Evolutionary conservation across 2,888 invertebrate genomes (phyloP).

Genomic region (Yponomeuta plumbellus): DNA sequence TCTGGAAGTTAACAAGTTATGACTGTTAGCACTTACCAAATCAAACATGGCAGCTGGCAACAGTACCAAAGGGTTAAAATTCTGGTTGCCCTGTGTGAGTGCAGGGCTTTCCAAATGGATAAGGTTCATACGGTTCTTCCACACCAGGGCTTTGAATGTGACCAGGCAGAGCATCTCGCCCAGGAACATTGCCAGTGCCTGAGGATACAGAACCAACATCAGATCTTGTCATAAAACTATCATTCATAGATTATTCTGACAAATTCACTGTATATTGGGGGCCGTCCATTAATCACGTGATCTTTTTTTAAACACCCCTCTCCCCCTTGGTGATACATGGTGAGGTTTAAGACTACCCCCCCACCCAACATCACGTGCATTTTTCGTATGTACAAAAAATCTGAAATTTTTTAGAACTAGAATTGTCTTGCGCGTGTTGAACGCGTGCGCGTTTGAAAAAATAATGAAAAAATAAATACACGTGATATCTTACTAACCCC

Average conservation of each 20-base stretch:
- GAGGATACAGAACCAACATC: conserved; percentile 32
- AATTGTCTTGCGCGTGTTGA: too few relatives aligned
- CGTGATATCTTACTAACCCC: too few relatives aligned
- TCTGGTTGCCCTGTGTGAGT: conserved; percentile 82
- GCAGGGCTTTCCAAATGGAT: conserved; percentile 57
- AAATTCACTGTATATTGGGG: too few relatives aligned
- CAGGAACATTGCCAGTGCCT: conserved; percentile 94
- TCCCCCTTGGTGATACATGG: too few relatives aligned
- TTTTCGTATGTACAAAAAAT: too few relatives aligned
- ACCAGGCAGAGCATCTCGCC: conserved; percentile 93
- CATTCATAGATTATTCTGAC: neutral
- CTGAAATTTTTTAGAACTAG: too few relatives aligned
- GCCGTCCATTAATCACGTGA: too few relatives aligned
- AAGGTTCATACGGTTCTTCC: conserved; percentile 79
- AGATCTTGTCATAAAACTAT: neutral
- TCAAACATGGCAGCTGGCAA: conserved; percentile 93
- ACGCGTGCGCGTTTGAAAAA: too few relatives aligned
- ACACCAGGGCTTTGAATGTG: conserved; percentile 82
- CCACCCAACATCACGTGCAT: too few relatives aligned
- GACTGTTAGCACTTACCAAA: conserved; percentile 65
- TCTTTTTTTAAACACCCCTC: too few relatives aligned
- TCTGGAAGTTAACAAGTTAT: neutral
- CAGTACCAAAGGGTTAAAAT: conserved; percentile 87
- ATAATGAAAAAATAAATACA: too few relatives aligned
- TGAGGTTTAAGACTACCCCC: too few relatives aligned